Base-by-base conservation (phyloP, 2,113 vertebrate genomes). In the Erpornis zantholeuca region DNA sequence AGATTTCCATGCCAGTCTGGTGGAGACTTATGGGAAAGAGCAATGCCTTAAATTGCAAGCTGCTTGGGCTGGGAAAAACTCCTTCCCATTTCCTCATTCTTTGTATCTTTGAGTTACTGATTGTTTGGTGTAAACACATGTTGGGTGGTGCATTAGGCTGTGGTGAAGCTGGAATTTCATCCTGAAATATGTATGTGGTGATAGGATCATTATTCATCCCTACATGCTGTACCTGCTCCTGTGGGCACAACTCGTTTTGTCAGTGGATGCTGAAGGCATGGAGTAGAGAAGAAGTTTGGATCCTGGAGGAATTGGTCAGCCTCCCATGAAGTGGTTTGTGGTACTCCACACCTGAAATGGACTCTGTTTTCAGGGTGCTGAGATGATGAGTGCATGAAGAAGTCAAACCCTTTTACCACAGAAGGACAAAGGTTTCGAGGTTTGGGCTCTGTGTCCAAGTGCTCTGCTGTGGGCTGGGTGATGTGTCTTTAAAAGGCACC, bases 21-120 rank as follows among this genome's bases (percentile, higher is more conserved):
- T 52, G 57, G 57, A 75, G 44, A 66, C 14, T 86, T 83, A 63
- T n/a, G 79, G 68, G 85, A 94, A 88, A 78, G 47, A 76, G 44
- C 45, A 94, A 23, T 22, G 63, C 50, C 79, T 90, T 79, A 86
- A 76, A 72, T 14, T 91, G 33, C 77, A 72, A 44, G 36, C 73
- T 73, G 28, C 22, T 57, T 84, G 76, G 56, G 73, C 49, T 78
- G 52, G 60, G 76, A 44, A 75, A 85, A 92, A 33, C 66, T 64
- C 57, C 53, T 65, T 90, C 12, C 35, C 63, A 72, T 87, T 94
- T 96, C 95, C 33, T 6, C 91, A 82, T 92, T 92, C 81, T 85
- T 86, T 72, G 38, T 33, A 76, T 52, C 28, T 92, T 89, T 82
- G 87, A 89, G 47, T 70, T 81, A 17, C 47, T 31, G 56, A 54